These are phyloP conservation scores for Pogonomyrmex barbatus DNA, from an alignment of 1,140 invertebrate species.

Conservation along the genomic window DNA sequence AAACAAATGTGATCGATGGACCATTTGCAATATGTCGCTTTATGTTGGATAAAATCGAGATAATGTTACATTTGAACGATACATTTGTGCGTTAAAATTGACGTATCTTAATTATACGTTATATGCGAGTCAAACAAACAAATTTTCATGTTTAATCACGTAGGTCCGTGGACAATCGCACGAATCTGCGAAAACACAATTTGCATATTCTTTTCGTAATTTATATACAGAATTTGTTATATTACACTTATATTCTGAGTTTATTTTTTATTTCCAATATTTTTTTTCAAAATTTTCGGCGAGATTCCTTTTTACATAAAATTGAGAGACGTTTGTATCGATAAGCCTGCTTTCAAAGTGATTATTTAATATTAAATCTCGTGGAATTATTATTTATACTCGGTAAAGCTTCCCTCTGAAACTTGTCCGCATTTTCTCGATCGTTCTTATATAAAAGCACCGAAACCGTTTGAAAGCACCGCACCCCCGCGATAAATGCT, in stretches of 20 bases:
- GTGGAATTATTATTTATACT: constrained; percentile 29
- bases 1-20: constrained; percentile 55
- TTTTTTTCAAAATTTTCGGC: neutral
- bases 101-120: constrained; percentile 51
- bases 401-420: neutral
- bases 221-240: neutral
- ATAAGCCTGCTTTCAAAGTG: neutral
- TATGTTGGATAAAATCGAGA: constrained; percentile 42
- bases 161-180: neutral
- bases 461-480: constrained; percentile 51
- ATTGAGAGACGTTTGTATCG: neutral
- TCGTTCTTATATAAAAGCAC: constrained; percentile 59
- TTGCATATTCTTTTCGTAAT: neutral
- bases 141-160: constrained; percentile 37
- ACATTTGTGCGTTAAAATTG: constrained; percentile 47
- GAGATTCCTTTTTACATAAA: neutral
- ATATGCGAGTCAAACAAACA: neutral
- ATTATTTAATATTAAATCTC: constrained; percentile 25
- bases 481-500: constrained; percentile 53
- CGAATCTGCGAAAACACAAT: neutral
- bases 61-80: constrained; percentile 17
- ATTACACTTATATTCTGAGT: neutral
- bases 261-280: neutral
- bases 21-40: constrained; percentile 46
- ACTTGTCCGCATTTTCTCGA: constrained; percentile 63